A percentile compares a stretch with the other conserved stretches of the same genome.
Evolutionary conservation across 1,140 invertebrate genomes (phyloP).

Genomic region (Nebria ingens): DNA sequence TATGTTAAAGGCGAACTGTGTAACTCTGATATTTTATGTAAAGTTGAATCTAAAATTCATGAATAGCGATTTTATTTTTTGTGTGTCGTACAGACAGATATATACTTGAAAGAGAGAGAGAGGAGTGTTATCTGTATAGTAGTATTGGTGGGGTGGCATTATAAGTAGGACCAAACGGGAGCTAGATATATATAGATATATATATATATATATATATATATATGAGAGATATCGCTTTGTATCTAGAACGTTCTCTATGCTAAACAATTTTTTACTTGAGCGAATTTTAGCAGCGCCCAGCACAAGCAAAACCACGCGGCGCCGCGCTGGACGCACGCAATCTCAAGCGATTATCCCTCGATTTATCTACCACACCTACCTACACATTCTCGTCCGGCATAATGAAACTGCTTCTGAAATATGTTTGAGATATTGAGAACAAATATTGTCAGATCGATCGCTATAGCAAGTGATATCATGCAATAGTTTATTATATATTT

Average conservation of each 20-base stretch:
- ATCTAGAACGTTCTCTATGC: neutral
- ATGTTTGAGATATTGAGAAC: too few relatives aligned
- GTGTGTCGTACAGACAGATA: neutral
- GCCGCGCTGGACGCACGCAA: neutral
- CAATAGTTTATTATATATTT: too few relatives aligned
- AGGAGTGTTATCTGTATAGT: neutral
- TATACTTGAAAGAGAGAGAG: neutral
- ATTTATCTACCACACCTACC: conserved; percentile 8
- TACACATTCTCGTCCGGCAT: neutral
- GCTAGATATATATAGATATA: too few relatives aligned
- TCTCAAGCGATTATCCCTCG: conserved; percentile 4
- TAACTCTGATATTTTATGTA: conserved; percentile 1
- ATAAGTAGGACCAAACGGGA: neutral
- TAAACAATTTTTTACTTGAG: neutral
- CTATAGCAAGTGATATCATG: too few relatives aligned
- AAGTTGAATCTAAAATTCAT: conserved; percentile 2
- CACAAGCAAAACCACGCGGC: neutral
- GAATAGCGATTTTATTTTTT: neutral
- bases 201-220: too few relatives aligned
- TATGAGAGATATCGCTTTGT: neutral
- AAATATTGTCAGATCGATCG: too few relatives aligned
- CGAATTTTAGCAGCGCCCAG: neutral
- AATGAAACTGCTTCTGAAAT: conserved; percentile 1
- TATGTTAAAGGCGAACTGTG: conserved; percentile 6
- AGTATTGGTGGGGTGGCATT: neutral